phyloP scores from a whole-genome alignment of 2,888 invertebrate genomes.

The Epirrhoe alternata region DNA sequence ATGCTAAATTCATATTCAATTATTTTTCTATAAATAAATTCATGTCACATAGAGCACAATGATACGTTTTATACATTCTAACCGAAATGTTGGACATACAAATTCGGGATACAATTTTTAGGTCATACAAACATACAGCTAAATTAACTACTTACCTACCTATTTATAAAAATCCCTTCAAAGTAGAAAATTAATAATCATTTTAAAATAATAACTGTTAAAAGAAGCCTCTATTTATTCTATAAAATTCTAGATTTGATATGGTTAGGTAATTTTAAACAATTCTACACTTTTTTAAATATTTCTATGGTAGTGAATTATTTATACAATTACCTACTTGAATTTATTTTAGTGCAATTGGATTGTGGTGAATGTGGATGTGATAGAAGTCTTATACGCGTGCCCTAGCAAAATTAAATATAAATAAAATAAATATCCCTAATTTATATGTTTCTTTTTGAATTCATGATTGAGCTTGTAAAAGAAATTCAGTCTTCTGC shows the following conservation, averaged over 20 bases:
- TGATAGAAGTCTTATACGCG: neutral
- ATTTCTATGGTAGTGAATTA: neutral
- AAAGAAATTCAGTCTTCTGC: slow-evolving; percentile 64
- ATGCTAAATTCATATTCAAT: slow-evolving; percentile 41
- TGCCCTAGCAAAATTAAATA: neutral
- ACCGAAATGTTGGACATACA: neutral
- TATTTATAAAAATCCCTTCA: neutral
- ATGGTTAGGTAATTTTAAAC: neutral
- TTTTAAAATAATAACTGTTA: neutral
- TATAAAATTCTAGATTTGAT: slow-evolving; percentile 1
- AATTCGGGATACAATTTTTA: neutral
- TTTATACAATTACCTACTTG: neutral
- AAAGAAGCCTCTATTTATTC: neutral
- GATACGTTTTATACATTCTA: neutral
- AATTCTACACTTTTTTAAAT: neutral
- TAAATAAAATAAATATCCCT: slow-evolving; percentile 3
- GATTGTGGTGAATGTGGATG: neutral
- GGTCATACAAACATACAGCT: neutral
- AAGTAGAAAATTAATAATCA: neutral
- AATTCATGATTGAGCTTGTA: slow-evolving; percentile 58
- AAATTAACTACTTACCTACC: neutral
- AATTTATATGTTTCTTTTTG: slow-evolving; percentile 3
- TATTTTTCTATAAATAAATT: slow-evolving; percentile 27
- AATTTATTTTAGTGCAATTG: neutral
- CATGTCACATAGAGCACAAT: slow-evolving; percentile 13